These are phyloP conservation scores for Plutella xylostella DNA, from an alignment of 2,888 invertebrate genomes.

Conservation along the genomic window DNA sequence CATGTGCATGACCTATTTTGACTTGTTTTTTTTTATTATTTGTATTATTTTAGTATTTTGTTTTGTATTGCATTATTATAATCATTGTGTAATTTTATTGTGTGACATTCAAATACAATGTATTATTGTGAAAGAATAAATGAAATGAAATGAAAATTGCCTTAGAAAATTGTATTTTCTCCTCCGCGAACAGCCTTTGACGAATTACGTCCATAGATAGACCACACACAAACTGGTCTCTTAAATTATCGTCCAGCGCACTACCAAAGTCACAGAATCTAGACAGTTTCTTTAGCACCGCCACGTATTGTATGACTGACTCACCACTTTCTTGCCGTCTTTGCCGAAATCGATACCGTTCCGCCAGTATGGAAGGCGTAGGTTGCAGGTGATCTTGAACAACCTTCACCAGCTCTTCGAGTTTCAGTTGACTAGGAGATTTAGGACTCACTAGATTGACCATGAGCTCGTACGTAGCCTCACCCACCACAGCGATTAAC, in stretches of 20 bases:
- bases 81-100: too few species aligned
- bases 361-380: slow-evolving; percentile 1
- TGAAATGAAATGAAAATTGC: background rate
- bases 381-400: background rate
- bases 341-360: background rate
- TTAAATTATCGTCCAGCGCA: background rate
- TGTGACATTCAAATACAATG: too few species aligned
- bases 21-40: too few species aligned
- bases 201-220: background rate
- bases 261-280: background rate
- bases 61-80: too few species aligned
- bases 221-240: slow-evolving; percentile 3
- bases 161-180: background rate
- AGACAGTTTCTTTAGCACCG: background rate
- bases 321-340: background rate
- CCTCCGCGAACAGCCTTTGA: slow-evolving; percentile 1
- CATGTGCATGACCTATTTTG: too few species aligned
- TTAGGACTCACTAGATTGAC: background rate
- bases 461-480: slow-evolving; percentile 1
- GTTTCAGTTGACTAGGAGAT: background rate
- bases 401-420: background rate
- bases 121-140: too few species aligned
- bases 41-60: too few species aligned
- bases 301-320: background rate
- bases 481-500: background rate